Percentiles rank a stretch among this genome's conserved stretches.
Evolutionary conservation across 1,140 invertebrate genomes (phyloP).

Genomic region (Andrena cerasifolii): DNA sequence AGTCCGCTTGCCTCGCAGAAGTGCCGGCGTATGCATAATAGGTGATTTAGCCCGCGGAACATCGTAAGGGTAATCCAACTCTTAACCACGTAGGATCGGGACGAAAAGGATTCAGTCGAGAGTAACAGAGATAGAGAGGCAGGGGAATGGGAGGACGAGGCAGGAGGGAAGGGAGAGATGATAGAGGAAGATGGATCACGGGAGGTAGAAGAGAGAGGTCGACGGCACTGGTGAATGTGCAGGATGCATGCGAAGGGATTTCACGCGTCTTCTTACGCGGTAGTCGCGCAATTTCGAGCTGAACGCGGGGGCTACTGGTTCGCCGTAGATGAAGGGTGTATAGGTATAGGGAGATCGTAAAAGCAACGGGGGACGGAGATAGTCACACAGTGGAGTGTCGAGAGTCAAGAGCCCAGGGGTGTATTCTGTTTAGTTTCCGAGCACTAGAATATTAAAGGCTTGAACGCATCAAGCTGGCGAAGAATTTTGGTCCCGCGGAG

Average conservation of each 20-base stretch:
- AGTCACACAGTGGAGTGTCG: too few species aligned
- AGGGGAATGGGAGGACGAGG: not conserved
- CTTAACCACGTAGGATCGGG: conserved; percentile 47
- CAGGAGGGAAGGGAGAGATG: not conserved
- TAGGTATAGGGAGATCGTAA: too few species aligned
- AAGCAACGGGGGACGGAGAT: too few species aligned
- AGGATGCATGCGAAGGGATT: not conserved
- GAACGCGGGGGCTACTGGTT: too few species aligned
- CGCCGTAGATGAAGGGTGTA: too few species aligned
- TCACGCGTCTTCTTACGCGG: conserved; percentile 8
- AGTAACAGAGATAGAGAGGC: too few species aligned
- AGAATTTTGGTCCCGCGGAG: too few species aligned
- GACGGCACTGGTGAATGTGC: conserved; percentile 11
- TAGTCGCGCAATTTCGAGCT: not conserved
- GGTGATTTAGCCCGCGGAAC: conserved; percentile 73
- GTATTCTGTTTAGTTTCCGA: too few species aligned
- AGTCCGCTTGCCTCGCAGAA: conserved; percentile 42
- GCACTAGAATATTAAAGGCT: too few species aligned
- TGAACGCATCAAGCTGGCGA: too few species aligned
- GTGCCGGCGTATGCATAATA: conserved; percentile 74
- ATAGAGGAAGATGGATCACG: conserved; percentile 5
- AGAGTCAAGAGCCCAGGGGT: too few species aligned
- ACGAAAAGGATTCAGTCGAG: not conserved
- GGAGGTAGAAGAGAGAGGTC: conserved; percentile 8
- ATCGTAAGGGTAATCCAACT: conserved; percentile 59